Conservation (phyloP, 2,797 vertebrate genomes). For the Parambassis ranga region DNA sequence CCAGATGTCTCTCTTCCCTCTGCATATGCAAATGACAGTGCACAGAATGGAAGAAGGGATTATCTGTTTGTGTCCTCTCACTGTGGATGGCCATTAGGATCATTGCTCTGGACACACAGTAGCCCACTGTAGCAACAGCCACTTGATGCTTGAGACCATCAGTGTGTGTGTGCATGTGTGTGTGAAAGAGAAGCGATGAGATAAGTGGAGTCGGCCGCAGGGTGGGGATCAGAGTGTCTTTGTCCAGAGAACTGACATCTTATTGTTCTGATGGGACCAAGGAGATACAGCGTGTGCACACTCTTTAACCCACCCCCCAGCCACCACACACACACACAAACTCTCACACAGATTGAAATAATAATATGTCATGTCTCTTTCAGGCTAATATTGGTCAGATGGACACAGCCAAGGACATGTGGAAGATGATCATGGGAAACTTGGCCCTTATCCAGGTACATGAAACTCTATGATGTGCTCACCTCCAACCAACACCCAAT, state of each 20-base stretch:
- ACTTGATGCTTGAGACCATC: conserved; percentile 55
- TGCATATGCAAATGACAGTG: conserved; percentile 43
- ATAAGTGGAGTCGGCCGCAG: conserved; percentile 74
- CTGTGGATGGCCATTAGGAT: conserved; percentile 52
- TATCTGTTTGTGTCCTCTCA: conserved; percentile 58
- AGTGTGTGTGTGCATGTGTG: conserved; percentile 25
- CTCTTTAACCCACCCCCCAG: neutral
- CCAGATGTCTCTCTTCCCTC: conserved; percentile 47
- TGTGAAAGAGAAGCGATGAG: conserved; percentile 59
- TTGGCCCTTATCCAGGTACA: conserved; percentile 96
- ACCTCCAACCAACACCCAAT: neutral
- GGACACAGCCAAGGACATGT: conserved; percentile 95
- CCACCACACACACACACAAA: conserved; percentile 26
- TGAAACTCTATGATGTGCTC: neutral
- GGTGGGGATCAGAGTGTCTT: conserved; percentile 69
- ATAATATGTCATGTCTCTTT: conserved; percentile 47
- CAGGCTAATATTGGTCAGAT: conserved; percentile 98
- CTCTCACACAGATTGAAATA: conserved; percentile 16
- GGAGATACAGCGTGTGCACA: conserved; percentile 35
- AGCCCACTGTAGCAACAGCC: conserved; percentile 54
- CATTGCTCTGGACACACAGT: conserved; percentile 62
- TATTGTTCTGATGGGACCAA: conserved; percentile 67
- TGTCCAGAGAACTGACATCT: conserved; percentile 70
- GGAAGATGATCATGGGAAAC: conserved; percentile 97
- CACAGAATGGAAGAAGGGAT: conserved; percentile 42